Evolutionary conservation across 2,797 vertebrate genomes (phyloP).

Genomic region (Macropus fuliginosus): DNA sequence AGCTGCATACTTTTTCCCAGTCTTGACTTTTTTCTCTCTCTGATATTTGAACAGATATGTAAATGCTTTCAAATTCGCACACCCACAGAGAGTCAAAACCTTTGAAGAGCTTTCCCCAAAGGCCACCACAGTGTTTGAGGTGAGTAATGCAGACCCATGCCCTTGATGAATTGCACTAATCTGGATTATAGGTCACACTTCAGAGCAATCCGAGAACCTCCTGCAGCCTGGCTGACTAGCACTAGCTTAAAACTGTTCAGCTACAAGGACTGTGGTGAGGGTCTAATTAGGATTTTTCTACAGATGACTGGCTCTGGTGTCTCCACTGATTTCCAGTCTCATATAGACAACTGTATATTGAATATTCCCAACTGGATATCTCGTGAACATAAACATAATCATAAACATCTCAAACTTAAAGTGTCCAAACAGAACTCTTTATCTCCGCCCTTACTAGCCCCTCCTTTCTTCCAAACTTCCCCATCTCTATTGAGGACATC

Average conservation of each 20-base stretch:
- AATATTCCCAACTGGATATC: background rate
- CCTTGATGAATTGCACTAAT: background rate
- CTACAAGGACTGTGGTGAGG: background rate
- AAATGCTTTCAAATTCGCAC: conserved; percentile 85
- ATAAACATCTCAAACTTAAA: background rate
- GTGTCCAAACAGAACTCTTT: background rate
- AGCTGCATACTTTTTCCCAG: background rate
- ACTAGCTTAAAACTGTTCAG: background rate
- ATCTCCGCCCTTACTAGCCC: background rate
- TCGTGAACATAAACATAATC: background rate
- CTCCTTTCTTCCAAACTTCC: background rate
- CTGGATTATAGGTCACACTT: background rate
- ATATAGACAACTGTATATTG: background rate
- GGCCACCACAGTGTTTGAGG: conserved; percentile 84
- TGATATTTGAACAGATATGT: conserved; percentile 87
- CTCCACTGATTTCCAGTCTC: background rate
- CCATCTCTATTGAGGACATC: background rate
- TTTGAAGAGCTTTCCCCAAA: conserved; percentile 90
- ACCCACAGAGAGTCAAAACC: conserved; percentile 86
- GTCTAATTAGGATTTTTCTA: background rate
- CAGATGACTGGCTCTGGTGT: background rate
- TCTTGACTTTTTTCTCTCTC: conserved; percentile 35
- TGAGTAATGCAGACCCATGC: conserved; percentile 78
- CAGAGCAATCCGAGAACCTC: background rate
- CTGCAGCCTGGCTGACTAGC: background rate